These are phyloP conservation scores for Chrosomus eos DNA, from an alignment of 2,797 vertebrate genomes.

Conservation along the genomic window DNA sequence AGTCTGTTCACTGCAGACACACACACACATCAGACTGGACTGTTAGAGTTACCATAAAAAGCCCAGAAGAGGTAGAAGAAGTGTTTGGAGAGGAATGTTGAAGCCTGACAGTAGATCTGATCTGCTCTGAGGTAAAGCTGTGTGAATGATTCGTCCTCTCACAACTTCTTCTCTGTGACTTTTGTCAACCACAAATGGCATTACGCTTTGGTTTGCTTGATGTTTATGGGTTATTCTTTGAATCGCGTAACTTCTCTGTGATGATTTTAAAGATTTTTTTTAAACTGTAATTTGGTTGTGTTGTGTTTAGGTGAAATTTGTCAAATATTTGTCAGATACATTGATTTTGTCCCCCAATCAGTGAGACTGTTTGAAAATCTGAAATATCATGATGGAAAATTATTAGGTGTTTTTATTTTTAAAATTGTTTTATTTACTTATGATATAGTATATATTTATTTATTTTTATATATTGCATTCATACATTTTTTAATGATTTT, in stretches of 20 bases:
- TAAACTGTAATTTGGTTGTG: too few relatives aligned
- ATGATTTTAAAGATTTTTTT: not conserved
- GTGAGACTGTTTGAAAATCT: not conserved
- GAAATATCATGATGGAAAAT: not conserved
- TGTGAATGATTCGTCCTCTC: not conserved
- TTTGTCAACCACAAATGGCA: not conserved
- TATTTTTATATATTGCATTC: not conserved
- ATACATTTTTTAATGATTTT: not conserved
- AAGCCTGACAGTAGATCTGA: not conserved
- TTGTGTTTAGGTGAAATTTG: not conserved
- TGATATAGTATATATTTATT: not conserved
- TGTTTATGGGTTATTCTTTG: not conserved
- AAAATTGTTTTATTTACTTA: not conserved
- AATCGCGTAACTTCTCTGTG: not conserved
- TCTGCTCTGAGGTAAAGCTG: conserved; percentile 28
- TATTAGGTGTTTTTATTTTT: not conserved
- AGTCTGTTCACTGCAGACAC: conserved; percentile 43
- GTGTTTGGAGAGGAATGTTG: conserved; percentile 4
- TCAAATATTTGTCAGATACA: not conserved
- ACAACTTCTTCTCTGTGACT: not conserved
- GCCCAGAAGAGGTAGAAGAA: conserved; percentile 8
- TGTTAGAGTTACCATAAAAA: conserved; percentile 4
- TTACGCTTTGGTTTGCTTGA: not conserved
- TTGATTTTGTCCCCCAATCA: not conserved
- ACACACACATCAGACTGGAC: conserved; percentile 28